Percentiles rank a stretch among this genome's conserved stretches.
phyloP scores from a whole-genome alignment of 2,113 vertebrate genomes.

The Lutjanus erythropterus region DNA sequence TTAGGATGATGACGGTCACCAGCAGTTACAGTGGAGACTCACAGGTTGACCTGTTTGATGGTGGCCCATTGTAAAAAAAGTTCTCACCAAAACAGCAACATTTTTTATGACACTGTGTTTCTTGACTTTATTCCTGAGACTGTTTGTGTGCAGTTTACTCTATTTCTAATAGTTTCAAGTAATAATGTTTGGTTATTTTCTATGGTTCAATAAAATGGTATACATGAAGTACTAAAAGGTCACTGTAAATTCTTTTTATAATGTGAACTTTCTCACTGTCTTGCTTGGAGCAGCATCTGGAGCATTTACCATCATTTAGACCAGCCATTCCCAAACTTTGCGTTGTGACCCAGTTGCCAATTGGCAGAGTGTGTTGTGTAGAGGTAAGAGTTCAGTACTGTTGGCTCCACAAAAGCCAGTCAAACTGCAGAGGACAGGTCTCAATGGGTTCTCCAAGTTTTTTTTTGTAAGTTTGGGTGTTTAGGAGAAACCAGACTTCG shows the following conservation, averaged over 20 bases:
- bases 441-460: too few relatives aligned
- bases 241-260: not conserved
- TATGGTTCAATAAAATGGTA: not conserved
- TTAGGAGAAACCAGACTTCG: too few relatives aligned
- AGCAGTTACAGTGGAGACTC: not conserved
- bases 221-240: not conserved
- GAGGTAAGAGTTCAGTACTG: too few relatives aligned
- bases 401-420: too few relatives aligned
- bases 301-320: constrained; percentile 12
- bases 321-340: too few relatives aligned
- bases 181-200: not conserved
- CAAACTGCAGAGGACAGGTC: too few relatives aligned
- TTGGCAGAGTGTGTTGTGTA: too few relatives aligned
- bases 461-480: too few relatives aligned
- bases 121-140: not conserved
- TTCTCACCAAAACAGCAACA: not conserved
- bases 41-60: not conserved
- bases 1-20: not conserved
- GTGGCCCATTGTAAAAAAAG: not conserved
- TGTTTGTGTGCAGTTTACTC: not conserved
- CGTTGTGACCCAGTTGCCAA: too few relatives aligned
- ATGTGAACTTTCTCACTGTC: not conserved
- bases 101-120: not conserved
- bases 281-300: not conserved
- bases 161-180: not conserved